These are phyloP conservation scores for Poeciliopsis prolifica DNA, from an alignment of 2,113 vertebrate genomes.

Conservation along the genomic window DNA sequence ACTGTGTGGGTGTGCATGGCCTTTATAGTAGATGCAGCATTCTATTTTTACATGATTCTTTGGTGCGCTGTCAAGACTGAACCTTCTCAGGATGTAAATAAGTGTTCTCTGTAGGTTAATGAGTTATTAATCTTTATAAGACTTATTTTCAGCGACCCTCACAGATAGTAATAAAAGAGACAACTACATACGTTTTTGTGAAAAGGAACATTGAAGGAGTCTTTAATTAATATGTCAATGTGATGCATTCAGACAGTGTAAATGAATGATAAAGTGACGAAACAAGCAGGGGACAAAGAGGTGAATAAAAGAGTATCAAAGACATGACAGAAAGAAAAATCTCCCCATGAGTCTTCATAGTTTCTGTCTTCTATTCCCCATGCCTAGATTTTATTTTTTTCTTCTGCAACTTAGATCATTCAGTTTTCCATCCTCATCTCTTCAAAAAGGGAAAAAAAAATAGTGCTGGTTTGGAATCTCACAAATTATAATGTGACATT, in stretches of 20 bases:
- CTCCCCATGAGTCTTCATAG: background rate
- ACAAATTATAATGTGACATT: slow-evolving; percentile 67
- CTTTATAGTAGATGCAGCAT: slow-evolving; percentile 20
- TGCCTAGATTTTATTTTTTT: slow-evolving; percentile 9
- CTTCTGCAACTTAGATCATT: slow-evolving; percentile 28
- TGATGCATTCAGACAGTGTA: slow-evolving; percentile 2
- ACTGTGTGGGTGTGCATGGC: slow-evolving; percentile 15
- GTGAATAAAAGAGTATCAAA: background rate
- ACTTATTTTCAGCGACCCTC: background rate
- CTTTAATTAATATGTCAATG: background rate
- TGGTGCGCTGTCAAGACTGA: background rate
- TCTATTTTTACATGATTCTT: background rate
- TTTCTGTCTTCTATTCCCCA: slow-evolving; percentile 2
- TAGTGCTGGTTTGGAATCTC: slow-evolving; percentile 31
- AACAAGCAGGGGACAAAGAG: background rate
- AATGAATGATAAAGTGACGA: background rate
- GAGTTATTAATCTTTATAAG: background rate
- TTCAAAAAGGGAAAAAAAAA: slow-evolving; percentile 29
- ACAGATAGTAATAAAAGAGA: background rate
- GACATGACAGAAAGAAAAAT: background rate
- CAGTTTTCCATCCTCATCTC: slow-evolving; percentile 41
- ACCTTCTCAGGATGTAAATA: slow-evolving; percentile 3
- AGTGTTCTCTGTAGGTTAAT: slow-evolving; percentile 9
- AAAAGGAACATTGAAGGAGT: slow-evolving; percentile 1
- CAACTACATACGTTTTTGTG: background rate